Evolutionary conservation across 2,113 vertebrate species (phyloP).

Genomic region (Sphyrna mokarran): DNA sequence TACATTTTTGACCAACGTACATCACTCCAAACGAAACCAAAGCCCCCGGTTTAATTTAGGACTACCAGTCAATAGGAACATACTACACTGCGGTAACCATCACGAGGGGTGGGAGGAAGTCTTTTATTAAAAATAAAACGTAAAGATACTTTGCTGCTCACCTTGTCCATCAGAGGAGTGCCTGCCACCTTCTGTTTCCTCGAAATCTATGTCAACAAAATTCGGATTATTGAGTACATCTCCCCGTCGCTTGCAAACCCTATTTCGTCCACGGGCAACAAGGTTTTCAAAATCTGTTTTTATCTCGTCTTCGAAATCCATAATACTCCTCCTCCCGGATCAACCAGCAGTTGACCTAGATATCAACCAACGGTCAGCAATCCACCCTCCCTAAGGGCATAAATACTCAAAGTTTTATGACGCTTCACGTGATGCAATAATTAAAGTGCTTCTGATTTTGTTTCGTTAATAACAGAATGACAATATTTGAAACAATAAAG

Average conservation of each 20-base stretch:
- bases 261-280: neutral
- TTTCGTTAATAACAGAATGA: neutral
- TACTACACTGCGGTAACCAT: neutral
- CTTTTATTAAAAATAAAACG: neutral
- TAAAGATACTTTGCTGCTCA: neutral
- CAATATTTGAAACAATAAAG: neutral
- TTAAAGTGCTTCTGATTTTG: neutral
- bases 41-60: neutral
- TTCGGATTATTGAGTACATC: neutral
- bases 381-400: neutral
- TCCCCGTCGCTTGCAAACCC: neutral
- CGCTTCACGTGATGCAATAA: neutral
- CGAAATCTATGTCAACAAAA: neutral
- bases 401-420: neutral
- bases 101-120: neutral
- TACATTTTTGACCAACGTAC: too few relatives aligned
- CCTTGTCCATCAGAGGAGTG: neutral
- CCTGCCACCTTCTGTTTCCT: neutral
- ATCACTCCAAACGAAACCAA: neutral
- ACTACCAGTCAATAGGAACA: neutral
- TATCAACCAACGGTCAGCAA: neutral
- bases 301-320: neutral
- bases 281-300: neutral
- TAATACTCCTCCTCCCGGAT: neutral
- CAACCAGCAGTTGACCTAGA: too few relatives aligned